Percentiles rank a stretch among this genome's conserved stretches.
These are phyloP conservation scores for Podotricha telesiphe DNA, from an alignment of 2,888 invertebrate species.

Conservation along the genomic window DNA sequence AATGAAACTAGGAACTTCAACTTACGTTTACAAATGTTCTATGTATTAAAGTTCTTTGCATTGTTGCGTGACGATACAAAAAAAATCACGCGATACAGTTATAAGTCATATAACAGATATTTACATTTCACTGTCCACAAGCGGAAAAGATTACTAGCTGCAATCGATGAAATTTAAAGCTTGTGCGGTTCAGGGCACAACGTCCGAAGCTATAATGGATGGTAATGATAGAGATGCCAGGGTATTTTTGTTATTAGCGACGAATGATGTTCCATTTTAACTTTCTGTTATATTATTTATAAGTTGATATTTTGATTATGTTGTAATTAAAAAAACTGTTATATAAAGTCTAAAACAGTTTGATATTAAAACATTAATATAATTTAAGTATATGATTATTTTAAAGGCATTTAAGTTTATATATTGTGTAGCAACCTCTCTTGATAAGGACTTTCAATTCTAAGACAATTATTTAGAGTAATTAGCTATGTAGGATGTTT, in stretches of 20 bases:
- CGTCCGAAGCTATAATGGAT: conserved; percentile 48
- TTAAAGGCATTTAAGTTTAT: neutral
- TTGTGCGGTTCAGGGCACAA: conserved; percentile 49
- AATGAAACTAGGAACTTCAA: conserved; percentile 43
- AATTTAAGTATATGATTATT: neutral
- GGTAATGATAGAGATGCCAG: conserved; percentile 45
- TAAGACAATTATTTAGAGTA: neutral
- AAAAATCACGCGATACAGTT: conserved; percentile 52
- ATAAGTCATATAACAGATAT: conserved; percentile 58
- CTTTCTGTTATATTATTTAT: conserved; percentile 24
- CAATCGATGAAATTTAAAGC: conserved; percentile 63
- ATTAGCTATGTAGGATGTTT: neutral
- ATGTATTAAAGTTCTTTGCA: conserved; percentile 44
- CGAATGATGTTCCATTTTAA: conserved; percentile 20
- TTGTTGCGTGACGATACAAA: conserved; percentile 48
- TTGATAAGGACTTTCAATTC: too few species aligned
- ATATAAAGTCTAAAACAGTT: neutral
- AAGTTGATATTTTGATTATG: neutral
- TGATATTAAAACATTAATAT: neutral
- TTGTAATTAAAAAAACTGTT: neutral
- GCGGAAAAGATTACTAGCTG: conserved; percentile 65
- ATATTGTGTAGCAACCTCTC: neutral
- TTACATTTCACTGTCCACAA: conserved; percentile 57
- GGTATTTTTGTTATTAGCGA: conserved; percentile 40
- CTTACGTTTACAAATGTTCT: conserved; percentile 34